A percentile compares a stretch with the other conserved stretches of the same genome.
These are phyloP conservation scores for Trachymyrmex cornetzi DNA, from an alignment of 1,140 invertebrate species.

Conservation along the genomic window DNA sequence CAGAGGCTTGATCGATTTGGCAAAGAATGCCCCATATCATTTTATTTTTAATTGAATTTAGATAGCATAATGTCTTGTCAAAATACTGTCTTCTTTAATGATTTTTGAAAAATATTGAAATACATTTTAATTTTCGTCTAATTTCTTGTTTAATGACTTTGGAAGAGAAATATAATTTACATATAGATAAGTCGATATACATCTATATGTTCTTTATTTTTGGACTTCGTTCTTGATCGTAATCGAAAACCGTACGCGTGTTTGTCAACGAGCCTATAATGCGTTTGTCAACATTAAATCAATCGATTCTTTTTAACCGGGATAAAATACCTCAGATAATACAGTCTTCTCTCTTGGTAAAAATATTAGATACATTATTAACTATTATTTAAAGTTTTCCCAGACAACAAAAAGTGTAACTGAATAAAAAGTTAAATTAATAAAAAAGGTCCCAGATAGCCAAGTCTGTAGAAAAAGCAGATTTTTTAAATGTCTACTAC, in stretches of 20 bases:
- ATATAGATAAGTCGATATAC: background rate
- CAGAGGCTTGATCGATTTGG: too few species aligned
- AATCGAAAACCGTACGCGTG: background rate
- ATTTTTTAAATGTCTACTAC: too few species aligned
- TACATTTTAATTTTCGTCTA: background rate
- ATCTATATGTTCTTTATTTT: background rate
- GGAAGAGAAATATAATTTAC: background rate
- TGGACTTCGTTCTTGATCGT: background rate
- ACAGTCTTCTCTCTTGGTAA: too few species aligned
- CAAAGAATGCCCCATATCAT: too few species aligned
- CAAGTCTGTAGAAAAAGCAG: too few species aligned
- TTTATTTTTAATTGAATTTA: background rate
- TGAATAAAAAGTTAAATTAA: too few species aligned
- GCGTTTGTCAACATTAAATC: slow-evolving; percentile 6
- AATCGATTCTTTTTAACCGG: slow-evolving; percentile 27
- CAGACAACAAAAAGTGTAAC: too few species aligned
- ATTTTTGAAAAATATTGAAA: background rate
- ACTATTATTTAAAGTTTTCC: too few species aligned
- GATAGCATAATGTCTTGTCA: background rate
- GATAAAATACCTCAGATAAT: background rate
- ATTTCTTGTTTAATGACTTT: background rate
- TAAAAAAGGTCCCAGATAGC: too few species aligned
- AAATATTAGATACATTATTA: too few species aligned
- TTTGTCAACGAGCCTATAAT: background rate
- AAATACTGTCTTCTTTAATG: background rate